Base-by-base conservation (phyloP, 2,888 invertebrate genomes). In the Ophion costatus region DNA sequence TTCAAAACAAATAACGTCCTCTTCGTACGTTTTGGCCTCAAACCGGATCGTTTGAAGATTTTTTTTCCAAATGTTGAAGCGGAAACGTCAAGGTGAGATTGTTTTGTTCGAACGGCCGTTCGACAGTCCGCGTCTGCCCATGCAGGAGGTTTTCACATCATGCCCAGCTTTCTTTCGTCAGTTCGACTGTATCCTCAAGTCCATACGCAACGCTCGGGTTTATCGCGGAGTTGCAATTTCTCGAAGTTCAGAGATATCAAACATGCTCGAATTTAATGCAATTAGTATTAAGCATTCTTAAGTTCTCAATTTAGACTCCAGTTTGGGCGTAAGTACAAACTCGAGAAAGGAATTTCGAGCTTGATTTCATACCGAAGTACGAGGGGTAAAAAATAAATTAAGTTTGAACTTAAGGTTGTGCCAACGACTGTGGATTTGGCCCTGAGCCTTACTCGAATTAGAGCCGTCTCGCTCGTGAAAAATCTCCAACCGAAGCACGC, bases 401-500 rank as follows among this genome's bases (percentile, higher is more conserved):
- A 66, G n/a, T 66, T 66, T 17, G n/a, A 76, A 51, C 33, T 56
- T 22, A 22, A 11, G 75, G 33, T 74, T 33, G 38, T 38, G 66
- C 29, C 0, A 24, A 51, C 24, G 51, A 5, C 24, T 66, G n/a
- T 38, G 66, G 20, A 9, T 66, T 20, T 11, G 66, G 38, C 10
- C 38, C 66, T 17, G 38, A 66, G 66, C 38, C 29, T 24, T 38
- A 38, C 38, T 38, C 38, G 38, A 38, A 38, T 38, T 38, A 38
- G 56, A 63, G 66, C 17, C 59, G 24, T 61, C 14, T 78, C 64
- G 74, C 42, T 82, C 56, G 10, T 11, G 63, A 38, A 67, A 78
- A 86, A 63, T 73, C 5, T 74, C 63, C 74, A 73, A 81, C 61
- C 56, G 45, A 78, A 81, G 63, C 74, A 56, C 80, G 83, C 71